Base-by-base conservation (phyloP, 2,113 vertebrate genomes). In the Pitta sordida region DNA sequence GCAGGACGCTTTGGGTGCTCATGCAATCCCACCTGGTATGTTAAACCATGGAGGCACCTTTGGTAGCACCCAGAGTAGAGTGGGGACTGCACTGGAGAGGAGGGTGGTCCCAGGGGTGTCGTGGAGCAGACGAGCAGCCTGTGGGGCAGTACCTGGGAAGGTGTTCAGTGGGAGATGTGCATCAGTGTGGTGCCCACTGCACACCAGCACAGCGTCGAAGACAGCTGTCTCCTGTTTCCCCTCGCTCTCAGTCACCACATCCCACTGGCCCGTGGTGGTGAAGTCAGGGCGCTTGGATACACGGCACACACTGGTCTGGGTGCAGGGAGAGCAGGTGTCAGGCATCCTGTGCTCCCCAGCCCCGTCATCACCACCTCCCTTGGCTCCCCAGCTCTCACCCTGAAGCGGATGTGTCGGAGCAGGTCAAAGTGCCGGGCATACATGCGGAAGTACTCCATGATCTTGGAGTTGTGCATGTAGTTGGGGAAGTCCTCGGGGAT, bases 181-280 rank as follows among this genome's bases (percentile, higher is more conserved):
- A 1, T 96, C 56, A 1, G 96, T 98, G 93, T 98, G 98, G 51
- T 98, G 98, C 48, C 99, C 99, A 3, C 97, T 98, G 96, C 99
- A 99, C 87, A 99, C 98, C 93, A 99, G 91, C 68, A 99, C 96
- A 1, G 97, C 98, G 13, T 99, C 98, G 11, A 99, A 99, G 83
- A 98, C 9, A 1, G 96, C 93, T 0, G 12, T 63, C 82, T 99
- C 97, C 91, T 96, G 96, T 65, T 97, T 93, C 48, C 98, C 98
- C 17, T 97, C 93, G 4, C 52, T 96, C 87, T 98, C 97, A 0
- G 97, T 94, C 89, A 98, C 87, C 70, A 99, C 96, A 4, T 99
- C 98, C 99, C 99, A 99, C 76, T 98, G 98, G 36, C 99, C 99
- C 0, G 98, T 98, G 58, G 63, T 8, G 49, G 97, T 71, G 22